phyloP scores from a whole-genome alignment of 1,140 invertebrate genomes.

The Planococcus citri region DNA sequence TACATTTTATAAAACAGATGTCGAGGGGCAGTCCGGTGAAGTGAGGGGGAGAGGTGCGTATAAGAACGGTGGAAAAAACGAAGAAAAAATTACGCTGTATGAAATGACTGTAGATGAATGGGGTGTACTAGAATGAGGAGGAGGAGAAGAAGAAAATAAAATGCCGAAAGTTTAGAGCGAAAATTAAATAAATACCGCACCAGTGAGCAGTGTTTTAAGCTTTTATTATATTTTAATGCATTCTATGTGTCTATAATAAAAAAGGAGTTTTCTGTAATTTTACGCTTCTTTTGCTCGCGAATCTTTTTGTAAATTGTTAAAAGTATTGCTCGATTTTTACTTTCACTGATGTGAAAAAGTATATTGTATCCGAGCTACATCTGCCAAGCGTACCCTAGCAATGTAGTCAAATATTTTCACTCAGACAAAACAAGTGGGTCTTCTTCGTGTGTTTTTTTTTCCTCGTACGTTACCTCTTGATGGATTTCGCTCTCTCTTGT shows the following conservation, averaged over 20 bases:
- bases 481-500: too few relatives aligned
- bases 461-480: too few relatives aligned
- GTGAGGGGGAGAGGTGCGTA: too few relatives aligned
- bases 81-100: too few relatives aligned
- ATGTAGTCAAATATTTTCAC: not conserved
- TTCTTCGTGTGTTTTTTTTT: not conserved
- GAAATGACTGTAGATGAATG: too few relatives aligned
- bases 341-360: conserved; percentile 2
- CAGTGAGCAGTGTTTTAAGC: conserved; percentile 1
- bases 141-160: not conserved
- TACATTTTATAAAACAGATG: too few relatives aligned
- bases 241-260: not conserved
- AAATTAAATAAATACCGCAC: conserved; percentile 4
- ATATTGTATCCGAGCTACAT: not conserved
- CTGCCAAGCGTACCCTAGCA: not conserved
- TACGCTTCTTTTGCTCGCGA: not conserved
- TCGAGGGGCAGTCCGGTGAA: too few relatives aligned
- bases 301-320: not conserved
- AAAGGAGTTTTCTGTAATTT: not conserved
- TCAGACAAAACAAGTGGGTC: not conserved
- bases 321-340: conserved; percentile 2
- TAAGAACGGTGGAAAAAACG: too few relatives aligned
- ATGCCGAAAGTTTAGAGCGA: not conserved
- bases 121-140: too few relatives aligned
- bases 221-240: conserved; percentile 8